These are phyloP conservation scores for Sibirionetta formosa DNA, from an alignment of 2,797 vertebrate species.

Conservation along the genomic window DNA sequence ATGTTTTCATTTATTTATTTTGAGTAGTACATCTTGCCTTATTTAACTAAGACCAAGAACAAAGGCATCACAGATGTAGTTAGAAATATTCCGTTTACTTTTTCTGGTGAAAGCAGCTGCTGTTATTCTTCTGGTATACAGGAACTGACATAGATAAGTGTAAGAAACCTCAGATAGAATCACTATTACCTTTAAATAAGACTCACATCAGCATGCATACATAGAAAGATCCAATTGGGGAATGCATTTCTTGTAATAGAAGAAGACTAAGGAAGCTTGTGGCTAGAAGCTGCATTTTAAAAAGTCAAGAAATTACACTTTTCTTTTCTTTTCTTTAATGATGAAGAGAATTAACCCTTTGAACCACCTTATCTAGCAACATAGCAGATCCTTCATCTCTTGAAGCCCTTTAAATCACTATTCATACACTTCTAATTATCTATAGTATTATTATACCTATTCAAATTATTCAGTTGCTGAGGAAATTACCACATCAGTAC, in stretches of 20 bases:
- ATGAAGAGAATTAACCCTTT: not conserved
- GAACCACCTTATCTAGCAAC: not conserved
- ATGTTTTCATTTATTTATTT: not conserved
- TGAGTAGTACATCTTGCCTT: not conserved
- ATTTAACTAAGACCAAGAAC: not conserved
- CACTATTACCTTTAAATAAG: not conserved
- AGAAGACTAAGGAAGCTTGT: not conserved
- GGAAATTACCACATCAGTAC: not conserved
- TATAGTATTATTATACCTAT: too few relatives aligned
- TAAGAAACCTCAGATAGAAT: not conserved
- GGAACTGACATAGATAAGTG: not conserved
- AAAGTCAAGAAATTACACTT: not conserved
- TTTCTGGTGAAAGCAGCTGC: not conserved
- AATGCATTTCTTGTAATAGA: not conserved
- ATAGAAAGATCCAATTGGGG: not conserved
- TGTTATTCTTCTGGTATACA: not conserved
- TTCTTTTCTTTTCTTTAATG: not conserved
- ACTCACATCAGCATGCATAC: not conserved
- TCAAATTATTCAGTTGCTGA: not conserved
- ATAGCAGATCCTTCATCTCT: not conserved
- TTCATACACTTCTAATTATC: not conserved
- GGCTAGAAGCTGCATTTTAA: not conserved
- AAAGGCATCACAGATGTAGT: not conserved
- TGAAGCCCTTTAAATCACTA: not conserved
- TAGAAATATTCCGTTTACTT: not conserved